Evolutionary conservation across 2,797 vertebrate genomes (phyloP).

Genomic region (Cercopithecus neglectus): DNA sequence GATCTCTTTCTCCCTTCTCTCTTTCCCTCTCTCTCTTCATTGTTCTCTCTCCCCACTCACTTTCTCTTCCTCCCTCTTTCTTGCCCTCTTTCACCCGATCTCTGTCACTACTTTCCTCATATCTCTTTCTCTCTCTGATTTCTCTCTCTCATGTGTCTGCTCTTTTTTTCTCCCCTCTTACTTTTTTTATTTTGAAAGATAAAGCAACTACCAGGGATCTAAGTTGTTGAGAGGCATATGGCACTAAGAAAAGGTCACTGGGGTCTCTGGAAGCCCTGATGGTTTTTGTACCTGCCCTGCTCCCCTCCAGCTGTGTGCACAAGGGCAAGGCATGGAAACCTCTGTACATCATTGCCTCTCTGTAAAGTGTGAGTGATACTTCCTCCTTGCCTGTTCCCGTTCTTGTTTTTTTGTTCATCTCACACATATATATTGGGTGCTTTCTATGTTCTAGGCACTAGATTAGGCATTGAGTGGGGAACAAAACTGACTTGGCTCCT

Average conservation of each 20-base stretch:
- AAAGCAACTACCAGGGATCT: background rate
- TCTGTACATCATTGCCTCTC: background rate
- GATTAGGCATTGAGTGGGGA: background rate
- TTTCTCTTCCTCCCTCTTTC: no score
- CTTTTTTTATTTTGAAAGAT: background rate
- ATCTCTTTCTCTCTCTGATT: background rate
- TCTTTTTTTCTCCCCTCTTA: background rate
- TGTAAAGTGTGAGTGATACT: background rate
- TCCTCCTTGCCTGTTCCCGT: background rate
- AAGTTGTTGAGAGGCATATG: fast-evolving
- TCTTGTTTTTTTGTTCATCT: background rate
- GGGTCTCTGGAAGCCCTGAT: background rate
- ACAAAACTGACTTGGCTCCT: background rate
- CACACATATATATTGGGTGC: background rate
- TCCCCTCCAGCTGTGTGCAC: background rate
- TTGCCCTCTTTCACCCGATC: background rate
- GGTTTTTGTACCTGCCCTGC: background rate
- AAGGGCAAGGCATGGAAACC: fast-evolving
- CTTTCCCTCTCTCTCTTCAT: fast-evolving
- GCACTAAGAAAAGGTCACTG: fast-evolving
- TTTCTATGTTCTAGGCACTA: background rate
- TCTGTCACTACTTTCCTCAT: background rate
- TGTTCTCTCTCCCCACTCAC: background rate
- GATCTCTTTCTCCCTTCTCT: no score
- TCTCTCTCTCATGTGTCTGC: background rate